Base-by-base conservation (phyloP, 2,797 vertebrate genomes). In the Macroramphosus scolopax region DNA sequence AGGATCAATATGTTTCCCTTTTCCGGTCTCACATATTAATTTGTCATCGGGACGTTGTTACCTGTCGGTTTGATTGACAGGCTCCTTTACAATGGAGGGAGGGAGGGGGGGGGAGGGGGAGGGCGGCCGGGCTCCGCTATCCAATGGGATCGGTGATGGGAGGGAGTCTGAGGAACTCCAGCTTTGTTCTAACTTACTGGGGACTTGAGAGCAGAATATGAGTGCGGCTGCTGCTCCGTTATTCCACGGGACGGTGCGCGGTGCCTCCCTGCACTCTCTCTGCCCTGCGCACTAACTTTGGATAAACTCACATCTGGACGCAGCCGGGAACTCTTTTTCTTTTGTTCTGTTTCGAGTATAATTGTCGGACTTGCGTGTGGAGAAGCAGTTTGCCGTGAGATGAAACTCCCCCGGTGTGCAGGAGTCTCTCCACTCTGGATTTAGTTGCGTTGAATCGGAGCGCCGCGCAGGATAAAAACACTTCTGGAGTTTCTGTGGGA, bases 141-240 rank as follows among this genome's bases (percentile, higher is more conserved):
- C 91, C 86, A 92, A 90, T 91, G 43, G 76, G 55, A 75, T 63
- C 32, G 1, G 44, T 1, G 71, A 59, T 86, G 86, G 89, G 90
- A 85, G 87, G 89, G 87, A 82, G 75, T 77, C 79, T 63, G 63
- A 29, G 18, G 47, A 83, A 76, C 83, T 89, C 67, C 72, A 77
- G 88, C 87, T 89, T 91, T 90, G 90, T 90, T 82, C 89, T 66
- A 82, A 88, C 58, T 82, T 83, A 77, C 48, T 78, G 75, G 58
- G n/a, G 76, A 75, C 77, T 81, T 66, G 78, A 63, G 47, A 75
- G 70, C 72, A 38, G 72, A 81, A 82, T 62, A 84, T 87, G 88
- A 87, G 72, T 60, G 87, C 57, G 76, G 87, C 84, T 67, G 62
- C 73, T 73, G 84, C 77, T 64, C 85, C 87, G 89, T 87, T 89